Base-by-base conservation (phyloP, 2,113 vertebrate genomes). In the Solea senegalensis region DNA sequence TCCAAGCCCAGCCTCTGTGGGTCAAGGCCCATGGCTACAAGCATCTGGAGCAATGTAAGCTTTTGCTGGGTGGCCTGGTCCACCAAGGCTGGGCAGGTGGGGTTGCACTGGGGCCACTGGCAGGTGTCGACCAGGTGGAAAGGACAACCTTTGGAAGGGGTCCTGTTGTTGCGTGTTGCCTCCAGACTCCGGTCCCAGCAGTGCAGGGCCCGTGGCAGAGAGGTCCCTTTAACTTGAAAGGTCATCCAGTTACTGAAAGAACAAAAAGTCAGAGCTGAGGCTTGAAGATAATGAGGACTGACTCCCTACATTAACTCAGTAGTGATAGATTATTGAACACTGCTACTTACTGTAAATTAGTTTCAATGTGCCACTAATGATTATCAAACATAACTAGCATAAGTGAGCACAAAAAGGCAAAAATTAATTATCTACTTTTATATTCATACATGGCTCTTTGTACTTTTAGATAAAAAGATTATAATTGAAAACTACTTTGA, bases 121-220 rank as follows among this genome's bases (percentile, higher is more conserved):
- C 95, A 95, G 76, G 74, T 90, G 80, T 95, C 94, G 41, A 95
- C 83, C 40, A 95, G 85, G 74, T 94, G 91, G 74, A 93, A 95
- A 54, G 94, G 92, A 65, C 94, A 95, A 21, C 94, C 93, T 81
- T 93, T 95, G 5, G 92, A 46, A 0, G 90, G 82, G 0, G 90
- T 90, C 70, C 89, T 92, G 80, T 92, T 92, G 85, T 92, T 93
- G 16, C 91, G 92, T 14, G 71, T 91, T 57, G 92, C 91, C 49
- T 95, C 93, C 68, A 95, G 90, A 81, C 90, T 95, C 63, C 91
- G 93, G 77, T 94, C 95, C 94, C 95, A 95, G 70, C 95, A 95
- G 28, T 95, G 93, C 49, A 95, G 80, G 15, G 94, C 94, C 39
- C 93, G 89, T 3, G 93, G 87, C 13, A 95, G 84, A 67, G 92